phyloP scores from a whole-genome alignment of 2,797 vertebrate genomes.

The Oreochromis grahami region DNA sequence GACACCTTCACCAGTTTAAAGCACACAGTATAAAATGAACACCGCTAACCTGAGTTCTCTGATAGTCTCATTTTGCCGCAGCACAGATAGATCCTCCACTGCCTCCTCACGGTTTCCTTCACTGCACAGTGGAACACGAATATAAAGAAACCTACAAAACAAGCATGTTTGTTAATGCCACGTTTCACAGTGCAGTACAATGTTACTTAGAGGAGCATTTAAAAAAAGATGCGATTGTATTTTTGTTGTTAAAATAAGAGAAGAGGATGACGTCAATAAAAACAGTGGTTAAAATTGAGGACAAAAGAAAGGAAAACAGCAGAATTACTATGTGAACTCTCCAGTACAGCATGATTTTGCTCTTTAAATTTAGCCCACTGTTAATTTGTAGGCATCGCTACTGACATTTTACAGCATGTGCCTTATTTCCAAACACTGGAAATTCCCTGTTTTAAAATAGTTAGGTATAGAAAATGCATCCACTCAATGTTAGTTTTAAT shows the following conservation, averaged over 20 bases:
- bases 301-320: not conserved
- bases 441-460: not conserved
- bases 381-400: not conserved
- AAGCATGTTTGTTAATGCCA: not conserved
- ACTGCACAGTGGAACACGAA: slow-evolving; percentile 92
- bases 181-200: not conserved
- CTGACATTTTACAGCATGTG: not conserved
- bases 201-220: not conserved
- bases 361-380: not conserved
- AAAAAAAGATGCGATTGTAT: not conserved
- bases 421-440: not conserved
- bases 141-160: slow-evolving; percentile 89
- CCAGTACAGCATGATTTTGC: not conserved
- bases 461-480: not conserved
- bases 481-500: not conserved
- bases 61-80: slow-evolving; percentile 86
- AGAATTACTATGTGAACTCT: not conserved
- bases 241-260: not conserved
- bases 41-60: slow-evolving; percentile 87
- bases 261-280: not conserved
- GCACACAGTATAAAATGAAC: not conserved
- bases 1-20: not conserved
- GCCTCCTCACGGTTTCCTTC: slow-evolving; percentile 91
- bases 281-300: not conserved
- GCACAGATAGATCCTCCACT: slow-evolving; percentile 92